Percentiles rank a stretch among this genome's conserved stretches.
These are phyloP conservation scores for Oplegnathus fasciatus DNA, from an alignment of 2,113 vertebrate species.

Conservation along the genomic window DNA sequence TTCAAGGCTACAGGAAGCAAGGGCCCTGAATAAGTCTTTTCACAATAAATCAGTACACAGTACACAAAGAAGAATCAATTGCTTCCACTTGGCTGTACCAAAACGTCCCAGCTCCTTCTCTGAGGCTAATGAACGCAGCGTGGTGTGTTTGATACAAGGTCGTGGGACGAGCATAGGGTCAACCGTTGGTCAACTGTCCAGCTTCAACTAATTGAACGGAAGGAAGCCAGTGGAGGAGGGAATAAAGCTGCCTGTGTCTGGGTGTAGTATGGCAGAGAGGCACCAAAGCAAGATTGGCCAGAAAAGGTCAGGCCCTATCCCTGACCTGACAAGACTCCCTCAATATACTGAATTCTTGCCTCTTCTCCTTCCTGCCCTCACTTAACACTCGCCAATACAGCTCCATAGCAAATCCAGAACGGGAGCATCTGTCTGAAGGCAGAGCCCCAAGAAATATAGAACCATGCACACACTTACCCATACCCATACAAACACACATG, in stretches of 20 bases:
- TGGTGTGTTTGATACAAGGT: constrained; percentile 55
- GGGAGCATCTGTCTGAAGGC: constrained; percentile 28
- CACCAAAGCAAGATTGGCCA: constrained; percentile 23
- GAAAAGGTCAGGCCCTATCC: constrained; percentile 34
- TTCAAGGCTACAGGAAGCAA: constrained; percentile 28
- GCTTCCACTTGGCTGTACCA: constrained; percentile 46
- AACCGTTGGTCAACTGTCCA: constrained; percentile 57
- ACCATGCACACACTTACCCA: background rate
- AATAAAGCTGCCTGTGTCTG: constrained; percentile 63
- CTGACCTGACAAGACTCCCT: constrained; percentile 39
- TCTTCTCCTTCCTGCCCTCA: background rate
- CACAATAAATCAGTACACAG: constrained; percentile 38
- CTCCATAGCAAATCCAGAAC: background rate
- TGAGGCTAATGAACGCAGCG: constrained; percentile 60
- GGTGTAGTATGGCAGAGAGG: constrained; percentile 40
- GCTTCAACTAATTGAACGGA: constrained; percentile 66
- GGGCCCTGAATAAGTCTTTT: constrained; percentile 7
- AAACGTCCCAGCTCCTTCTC: constrained; percentile 31
- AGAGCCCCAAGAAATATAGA: background rate
- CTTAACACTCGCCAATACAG: background rate
- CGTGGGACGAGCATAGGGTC: constrained; percentile 60
- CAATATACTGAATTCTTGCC: background rate
- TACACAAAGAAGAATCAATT: constrained; percentile 45
- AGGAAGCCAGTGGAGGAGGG: constrained; percentile 53
- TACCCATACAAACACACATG: constrained; percentile 4